Conservation (phyloP, 2,113 vertebrate species). For the Mastomys coucha region DNA sequence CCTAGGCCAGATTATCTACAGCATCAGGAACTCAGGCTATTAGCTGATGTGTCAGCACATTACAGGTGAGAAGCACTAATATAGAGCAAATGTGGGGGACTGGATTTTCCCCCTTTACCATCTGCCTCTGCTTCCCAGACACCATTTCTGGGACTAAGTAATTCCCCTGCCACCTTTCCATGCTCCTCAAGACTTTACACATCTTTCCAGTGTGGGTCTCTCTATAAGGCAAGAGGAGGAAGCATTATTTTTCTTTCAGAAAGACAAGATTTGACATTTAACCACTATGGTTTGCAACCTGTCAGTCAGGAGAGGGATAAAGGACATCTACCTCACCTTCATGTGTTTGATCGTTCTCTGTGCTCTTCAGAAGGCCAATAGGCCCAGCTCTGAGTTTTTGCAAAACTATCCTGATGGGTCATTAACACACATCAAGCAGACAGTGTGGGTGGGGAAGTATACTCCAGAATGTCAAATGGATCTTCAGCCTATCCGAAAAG, state of each 20-base stretch:
- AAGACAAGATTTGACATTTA: not conserved
- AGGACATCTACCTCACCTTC: not conserved
- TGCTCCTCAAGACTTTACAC: not conserved
- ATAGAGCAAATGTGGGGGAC: not conserved
- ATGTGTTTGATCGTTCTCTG: not conserved
- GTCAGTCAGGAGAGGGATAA: not conserved
- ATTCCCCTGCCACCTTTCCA: not conserved
- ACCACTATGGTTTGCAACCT: not conserved
- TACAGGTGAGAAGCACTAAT: not conserved
- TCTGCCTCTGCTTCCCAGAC: not conserved
- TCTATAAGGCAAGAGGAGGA: not conserved
- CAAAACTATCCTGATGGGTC: not conserved
- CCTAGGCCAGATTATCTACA: not conserved
- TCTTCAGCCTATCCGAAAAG: not conserved
- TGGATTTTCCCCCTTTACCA: not conserved
- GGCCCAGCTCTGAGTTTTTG: not conserved
- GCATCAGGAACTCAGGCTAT: not conserved
- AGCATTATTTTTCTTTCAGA: not conserved
- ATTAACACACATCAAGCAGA: not conserved
- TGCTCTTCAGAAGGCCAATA: not conserved
- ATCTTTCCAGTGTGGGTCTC: not conserved
- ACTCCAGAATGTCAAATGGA: conserved; percentile 1
- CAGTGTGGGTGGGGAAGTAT: not conserved
- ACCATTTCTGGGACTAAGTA: not conserved
- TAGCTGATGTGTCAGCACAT: not conserved